These are phyloP conservation scores for Chironomus striatipennis DNA, from an alignment of 1,140 invertebrate species.

Conservation along the genomic window DNA sequence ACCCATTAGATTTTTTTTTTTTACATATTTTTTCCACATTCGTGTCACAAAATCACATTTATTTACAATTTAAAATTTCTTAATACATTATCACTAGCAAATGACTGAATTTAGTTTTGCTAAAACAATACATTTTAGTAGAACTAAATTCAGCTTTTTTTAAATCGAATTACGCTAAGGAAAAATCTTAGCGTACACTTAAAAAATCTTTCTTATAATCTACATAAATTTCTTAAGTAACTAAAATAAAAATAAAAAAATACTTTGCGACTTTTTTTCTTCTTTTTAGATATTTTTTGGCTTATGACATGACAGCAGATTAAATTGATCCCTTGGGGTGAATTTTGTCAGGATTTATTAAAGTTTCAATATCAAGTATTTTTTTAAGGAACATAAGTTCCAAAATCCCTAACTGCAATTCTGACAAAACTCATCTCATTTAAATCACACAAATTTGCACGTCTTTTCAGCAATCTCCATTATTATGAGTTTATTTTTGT, in stretches of 20 bases:
- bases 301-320: neutral
- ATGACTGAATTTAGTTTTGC: too few relatives aligned
- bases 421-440: too few relatives aligned
- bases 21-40: neutral
- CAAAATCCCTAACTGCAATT: too few relatives aligned
- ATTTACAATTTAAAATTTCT: neutral
- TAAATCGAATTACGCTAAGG: neutral
- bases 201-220: neutral
- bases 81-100: conserved; percentile 8
- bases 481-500: too few relatives aligned
- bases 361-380: too few relatives aligned
- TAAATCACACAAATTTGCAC: too few relatives aligned
- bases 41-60: conserved; percentile 7
- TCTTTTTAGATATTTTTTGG: neutral
- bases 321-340: neutral
- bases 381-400: too few relatives aligned
- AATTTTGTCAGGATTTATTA: neutral
- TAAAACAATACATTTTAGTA: too few relatives aligned
- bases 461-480: too few relatives aligned
- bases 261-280: neutral
- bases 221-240: neutral
- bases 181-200: neutral
- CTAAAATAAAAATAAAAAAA: conserved; percentile 5
- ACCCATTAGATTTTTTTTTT: too few relatives aligned
- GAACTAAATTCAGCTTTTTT: too few relatives aligned